Evolutionary conservation across 2,113 vertebrate genomes (phyloP).

Genomic region (Monopterus albus): DNA sequence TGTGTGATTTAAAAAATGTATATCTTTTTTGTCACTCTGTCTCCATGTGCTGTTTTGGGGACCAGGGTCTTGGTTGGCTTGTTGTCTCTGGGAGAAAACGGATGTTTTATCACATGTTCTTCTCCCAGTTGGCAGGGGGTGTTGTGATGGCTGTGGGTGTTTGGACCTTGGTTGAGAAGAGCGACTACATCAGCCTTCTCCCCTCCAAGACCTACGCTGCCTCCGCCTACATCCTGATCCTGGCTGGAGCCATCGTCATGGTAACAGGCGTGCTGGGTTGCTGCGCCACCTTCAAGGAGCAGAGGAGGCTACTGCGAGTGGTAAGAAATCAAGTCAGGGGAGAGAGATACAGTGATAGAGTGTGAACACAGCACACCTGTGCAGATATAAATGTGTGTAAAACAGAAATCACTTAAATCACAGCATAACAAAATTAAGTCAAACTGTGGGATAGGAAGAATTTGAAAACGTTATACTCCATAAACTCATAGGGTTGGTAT

Average conservation of each 20-base stretch:
- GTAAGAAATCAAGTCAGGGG: constrained; percentile 79
- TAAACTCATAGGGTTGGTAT: too few species aligned
- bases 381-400: not conserved
- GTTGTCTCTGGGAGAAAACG: not conserved
- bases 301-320: constrained; percentile 91
- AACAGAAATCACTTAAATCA: not conserved
- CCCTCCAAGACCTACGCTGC: constrained; percentile 93
- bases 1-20: constrained; percentile 29
- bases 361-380: not conserved
- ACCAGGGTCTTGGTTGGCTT: not conserved
- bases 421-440: too few species aligned
- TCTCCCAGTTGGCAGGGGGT: constrained; percentile 90
- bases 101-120: constrained; percentile 30
- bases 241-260: constrained; percentile 96
- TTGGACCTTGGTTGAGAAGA: constrained; percentile 96
- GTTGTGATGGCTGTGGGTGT: constrained; percentile 94
- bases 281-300: constrained; percentile 97
- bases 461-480: too few species aligned
- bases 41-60: not conserved
- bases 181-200: constrained; percentile 97
- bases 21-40: constrained; percentile 11
- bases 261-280: constrained; percentile 95
- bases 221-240: constrained; percentile 94
- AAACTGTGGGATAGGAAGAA: too few species aligned
- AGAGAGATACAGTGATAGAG: constrained; percentile 17